phyloP scores from a whole-genome alignment of 2,888 invertebrate species.

The Sminthurinus aureus region DNA sequence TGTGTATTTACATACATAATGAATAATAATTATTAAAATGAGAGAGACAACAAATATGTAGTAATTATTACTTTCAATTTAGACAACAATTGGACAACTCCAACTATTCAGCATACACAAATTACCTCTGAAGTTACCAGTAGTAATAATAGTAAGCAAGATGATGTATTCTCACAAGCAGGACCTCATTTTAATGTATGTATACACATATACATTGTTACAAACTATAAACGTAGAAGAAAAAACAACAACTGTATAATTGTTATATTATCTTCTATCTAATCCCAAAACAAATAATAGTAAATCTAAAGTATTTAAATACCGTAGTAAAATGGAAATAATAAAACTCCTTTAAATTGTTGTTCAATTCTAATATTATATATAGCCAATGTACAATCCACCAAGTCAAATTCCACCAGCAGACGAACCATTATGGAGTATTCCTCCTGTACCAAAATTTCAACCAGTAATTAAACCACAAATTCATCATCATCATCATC shows the following conservation, averaged over 20 bases:
- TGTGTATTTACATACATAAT: no score
- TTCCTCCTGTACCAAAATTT: neutral
- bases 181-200: constrained; percentile 4
- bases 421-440: neutral
- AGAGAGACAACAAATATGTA: neutral
- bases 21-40: no score
- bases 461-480: neutral
- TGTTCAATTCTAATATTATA: neutral
- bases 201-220: neutral
- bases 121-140: neutral
- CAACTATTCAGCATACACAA: constrained; percentile 12
- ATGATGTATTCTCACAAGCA: neutral
- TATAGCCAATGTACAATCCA: neutral
- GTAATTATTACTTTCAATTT: neutral
- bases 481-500: neutral
- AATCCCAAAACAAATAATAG: neutral
- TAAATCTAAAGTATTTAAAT: no score
- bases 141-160: constrained; percentile 31
- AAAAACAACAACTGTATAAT: no score
- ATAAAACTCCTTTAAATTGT: neutral
- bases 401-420: neutral
- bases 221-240: no score
- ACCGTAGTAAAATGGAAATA: neutral
- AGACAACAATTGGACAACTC: constrained; percentile 23
- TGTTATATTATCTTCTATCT: no score